These are phyloP conservation scores for Rhyacichthys aspro DNA, from an alignment of 2,797 vertebrate genomes.

Conservation along the genomic window DNA sequence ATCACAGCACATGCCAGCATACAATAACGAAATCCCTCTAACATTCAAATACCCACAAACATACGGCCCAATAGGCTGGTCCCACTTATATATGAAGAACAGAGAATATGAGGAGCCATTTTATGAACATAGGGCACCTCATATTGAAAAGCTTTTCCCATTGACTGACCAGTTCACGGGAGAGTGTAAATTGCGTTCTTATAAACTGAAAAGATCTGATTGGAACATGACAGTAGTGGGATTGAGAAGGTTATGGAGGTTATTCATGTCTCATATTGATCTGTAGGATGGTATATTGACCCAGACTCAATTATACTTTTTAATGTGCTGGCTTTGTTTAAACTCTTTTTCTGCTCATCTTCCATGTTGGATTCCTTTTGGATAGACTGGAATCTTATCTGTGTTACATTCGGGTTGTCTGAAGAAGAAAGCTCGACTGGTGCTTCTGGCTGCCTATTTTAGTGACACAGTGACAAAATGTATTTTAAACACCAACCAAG, in stretches of 20 bases:
- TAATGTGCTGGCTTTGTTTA: slow-evolving; percentile 39
- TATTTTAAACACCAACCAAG: no score
- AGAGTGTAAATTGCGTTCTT: slow-evolving; percentile 46
- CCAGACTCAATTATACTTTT: slow-evolving; percentile 42
- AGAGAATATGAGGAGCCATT: no score
- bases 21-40: background rate
- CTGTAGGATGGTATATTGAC: slow-evolving; percentile 47
- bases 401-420: no score
- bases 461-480: no score
- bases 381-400: no score
- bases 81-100: no score
- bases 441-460: no score
- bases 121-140: background rate
- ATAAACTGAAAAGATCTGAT: slow-evolving; percentile 41
- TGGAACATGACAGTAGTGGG: slow-evolving; percentile 26
- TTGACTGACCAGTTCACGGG: slow-evolving; percentile 29
- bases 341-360: slow-evolving; percentile 10
- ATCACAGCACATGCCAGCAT: background rate
- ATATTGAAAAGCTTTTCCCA: slow-evolving; percentile 7
- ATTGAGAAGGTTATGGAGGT: slow-evolving; percentile 40
- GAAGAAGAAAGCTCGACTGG: no score
- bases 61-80: no score
- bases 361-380: no score
- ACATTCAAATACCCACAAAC: no score
- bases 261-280: slow-evolving; percentile 48